These are phyloP conservation scores for Leptogaster cylindrica DNA, from an alignment of 2,888 invertebrate genomes.

Conservation along the genomic window DNA sequence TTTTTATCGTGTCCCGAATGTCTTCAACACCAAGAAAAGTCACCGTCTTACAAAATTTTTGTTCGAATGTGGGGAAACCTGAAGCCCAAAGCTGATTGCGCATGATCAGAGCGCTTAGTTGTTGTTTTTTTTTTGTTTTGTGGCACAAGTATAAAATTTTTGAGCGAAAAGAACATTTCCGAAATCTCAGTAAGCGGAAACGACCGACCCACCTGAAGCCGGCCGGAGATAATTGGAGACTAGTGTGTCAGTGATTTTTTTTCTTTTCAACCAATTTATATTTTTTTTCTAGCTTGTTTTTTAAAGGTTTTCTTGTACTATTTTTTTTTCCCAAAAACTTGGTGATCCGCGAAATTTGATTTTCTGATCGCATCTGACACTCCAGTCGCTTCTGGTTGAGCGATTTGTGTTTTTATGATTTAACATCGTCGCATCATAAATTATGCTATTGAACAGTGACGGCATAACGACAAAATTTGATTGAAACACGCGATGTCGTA, in stretches of 20 bases:
- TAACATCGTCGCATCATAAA: neutral
- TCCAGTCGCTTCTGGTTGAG: constrained; percentile 29
- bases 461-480: neutral
- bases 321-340: neutral
- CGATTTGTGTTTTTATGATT: constrained; percentile 37
- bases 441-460: neutral
- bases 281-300: neutral
- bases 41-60: too few species aligned
- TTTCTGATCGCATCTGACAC: constrained; percentile 24
- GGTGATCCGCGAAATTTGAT: constrained; percentile 39
- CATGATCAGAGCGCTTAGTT: too few species aligned
- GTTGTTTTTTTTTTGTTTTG: too few species aligned
- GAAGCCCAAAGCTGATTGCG: too few species aligned
- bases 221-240: neutral
- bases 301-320: neutral
- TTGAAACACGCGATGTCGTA: constrained; percentile 20
- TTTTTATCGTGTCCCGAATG: too few species aligned
- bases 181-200: constrained; percentile 19
- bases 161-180: too few species aligned
- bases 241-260: too few species aligned
- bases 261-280: neutral
- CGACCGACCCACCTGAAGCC: constrained; percentile 17
- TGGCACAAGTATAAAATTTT: too few species aligned
- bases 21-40: too few species aligned
- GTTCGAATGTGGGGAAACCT: too few species aligned